phyloP scores from a whole-genome alignment of 2,797 vertebrate species.

The Anguilla obscura region DNA sequence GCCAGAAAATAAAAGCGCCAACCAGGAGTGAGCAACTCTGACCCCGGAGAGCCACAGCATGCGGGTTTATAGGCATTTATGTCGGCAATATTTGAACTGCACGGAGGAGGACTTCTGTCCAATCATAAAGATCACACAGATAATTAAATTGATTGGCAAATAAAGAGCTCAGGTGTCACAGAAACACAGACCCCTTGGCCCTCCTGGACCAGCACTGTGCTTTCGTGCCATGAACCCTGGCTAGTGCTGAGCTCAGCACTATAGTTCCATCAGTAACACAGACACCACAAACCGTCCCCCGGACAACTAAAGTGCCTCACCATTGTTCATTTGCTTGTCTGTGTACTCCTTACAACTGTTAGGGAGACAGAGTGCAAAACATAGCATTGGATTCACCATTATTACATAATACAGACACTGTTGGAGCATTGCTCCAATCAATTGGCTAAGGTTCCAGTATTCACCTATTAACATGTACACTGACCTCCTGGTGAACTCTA shows the following conservation, averaged over 20 bases:
- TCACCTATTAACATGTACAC: neutral
- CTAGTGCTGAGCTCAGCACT: neutral
- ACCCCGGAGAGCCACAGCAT: neutral
- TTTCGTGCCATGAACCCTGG: neutral
- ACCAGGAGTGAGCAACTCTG: constrained; percentile 4
- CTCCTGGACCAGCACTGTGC: neutral
- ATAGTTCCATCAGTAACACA: neutral
- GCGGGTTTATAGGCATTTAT: neutral
- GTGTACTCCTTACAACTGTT: neutral
- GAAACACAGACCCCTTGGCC: neutral
- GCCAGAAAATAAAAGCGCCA: constrained; percentile 9
- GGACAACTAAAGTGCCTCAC: neutral
- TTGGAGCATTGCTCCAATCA: neutral
- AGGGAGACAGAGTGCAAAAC: neutral
- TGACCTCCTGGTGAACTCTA: neutral
- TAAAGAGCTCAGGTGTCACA: constrained; percentile 18
- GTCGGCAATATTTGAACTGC: neutral
- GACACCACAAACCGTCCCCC: neutral
- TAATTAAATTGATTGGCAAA: constrained; percentile 15
- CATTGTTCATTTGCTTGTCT: neutral
- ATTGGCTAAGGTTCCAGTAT: neutral
- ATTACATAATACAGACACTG: neutral
- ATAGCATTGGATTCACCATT: neutral
- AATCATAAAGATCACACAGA: neutral
- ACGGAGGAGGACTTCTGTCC: neutral